A percentile compares a stretch with the other conserved stretches of the same genome.
Conservation (phyloP, 2,797 vertebrate genomes). For the Gymnoscopelus microlampas region DNA sequence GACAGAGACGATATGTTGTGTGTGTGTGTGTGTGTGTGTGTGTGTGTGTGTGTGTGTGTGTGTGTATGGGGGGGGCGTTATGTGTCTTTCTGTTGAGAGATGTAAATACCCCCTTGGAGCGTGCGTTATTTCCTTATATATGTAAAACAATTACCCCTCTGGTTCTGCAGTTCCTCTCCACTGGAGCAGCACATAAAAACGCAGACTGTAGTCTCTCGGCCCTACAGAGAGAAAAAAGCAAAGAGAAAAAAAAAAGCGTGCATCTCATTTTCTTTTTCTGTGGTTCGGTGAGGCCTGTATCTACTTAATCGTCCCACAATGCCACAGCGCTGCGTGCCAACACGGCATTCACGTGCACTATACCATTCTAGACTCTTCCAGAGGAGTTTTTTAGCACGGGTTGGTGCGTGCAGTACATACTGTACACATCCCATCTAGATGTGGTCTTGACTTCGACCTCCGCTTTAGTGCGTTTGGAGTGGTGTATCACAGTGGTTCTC, state of each 20-base stretch:
- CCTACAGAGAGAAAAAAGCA: not conserved
- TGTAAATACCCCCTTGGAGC: slow-evolving; percentile 43
- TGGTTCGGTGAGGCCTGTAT: slow-evolving; percentile 61
- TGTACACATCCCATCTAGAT: slow-evolving; percentile 25
- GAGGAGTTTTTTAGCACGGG: slow-evolving; percentile 42
- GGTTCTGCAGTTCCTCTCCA: slow-evolving; percentile 55
- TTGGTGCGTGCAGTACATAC: slow-evolving; percentile 8
- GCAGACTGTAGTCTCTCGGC: slow-evolving; percentile 30
- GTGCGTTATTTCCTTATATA: slow-evolving; percentile 56
- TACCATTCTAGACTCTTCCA: slow-evolving; percentile 50
- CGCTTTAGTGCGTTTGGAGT: slow-evolving; percentile 59
- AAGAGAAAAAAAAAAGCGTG: slow-evolving; percentile 37
- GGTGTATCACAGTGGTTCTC: not conserved
- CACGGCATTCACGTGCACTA: slow-evolving; percentile 44
- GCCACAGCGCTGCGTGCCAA: slow-evolving; percentile 61
- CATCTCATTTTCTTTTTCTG: slow-evolving; percentile 65
- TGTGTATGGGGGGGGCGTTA: too few relatives aligned
- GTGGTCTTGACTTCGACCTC: slow-evolving; percentile 52
- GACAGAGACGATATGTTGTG: too few relatives aligned
- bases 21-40: too few relatives aligned
- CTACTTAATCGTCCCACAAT: slow-evolving; percentile 64
- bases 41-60: too few relatives aligned
- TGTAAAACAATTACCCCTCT: slow-evolving; percentile 56
- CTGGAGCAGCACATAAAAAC: slow-evolving; percentile 56
- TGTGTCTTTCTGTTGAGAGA: slow-evolving; percentile 11